phyloP scores from a whole-genome alignment of 2,113 vertebrate species.

The Ursus arctos region DNA sequence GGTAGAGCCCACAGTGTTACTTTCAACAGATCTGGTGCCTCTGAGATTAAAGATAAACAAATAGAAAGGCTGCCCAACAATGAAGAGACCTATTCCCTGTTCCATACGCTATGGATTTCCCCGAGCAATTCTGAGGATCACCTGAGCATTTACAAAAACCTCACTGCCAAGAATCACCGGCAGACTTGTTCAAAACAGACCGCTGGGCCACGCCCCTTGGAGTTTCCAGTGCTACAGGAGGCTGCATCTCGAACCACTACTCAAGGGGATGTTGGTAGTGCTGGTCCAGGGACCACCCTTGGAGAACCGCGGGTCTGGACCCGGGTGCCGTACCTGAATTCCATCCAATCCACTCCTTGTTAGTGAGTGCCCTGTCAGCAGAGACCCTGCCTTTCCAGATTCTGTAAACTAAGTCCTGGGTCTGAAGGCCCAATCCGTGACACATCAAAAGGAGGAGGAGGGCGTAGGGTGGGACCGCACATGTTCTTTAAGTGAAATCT shows the following conservation, averaged over 20 bases:
- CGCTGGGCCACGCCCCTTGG: neutral
- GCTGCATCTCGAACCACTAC: neutral
- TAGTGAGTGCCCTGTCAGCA: neutral
- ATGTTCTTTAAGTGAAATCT: neutral
- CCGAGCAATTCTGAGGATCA: fast-evolving
- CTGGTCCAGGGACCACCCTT: neutral
- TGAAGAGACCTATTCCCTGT: neutral
- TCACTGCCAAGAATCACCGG: neutral
- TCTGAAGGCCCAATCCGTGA: neutral
- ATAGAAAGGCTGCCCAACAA: neutral
- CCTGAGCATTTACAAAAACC: neutral
- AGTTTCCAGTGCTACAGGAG: neutral
- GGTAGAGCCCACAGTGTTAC: neutral
- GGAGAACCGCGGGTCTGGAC: neutral
- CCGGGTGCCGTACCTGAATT: neutral
- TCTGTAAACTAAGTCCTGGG: neutral
- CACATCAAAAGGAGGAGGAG: neutral
- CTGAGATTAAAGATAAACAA: neutral
- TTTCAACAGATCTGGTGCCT: neutral
- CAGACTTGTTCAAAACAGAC: neutral
- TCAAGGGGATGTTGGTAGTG: neutral
- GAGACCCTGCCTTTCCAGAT: neutral
- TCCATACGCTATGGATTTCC: neutral
- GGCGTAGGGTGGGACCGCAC: neutral
- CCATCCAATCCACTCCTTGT: neutral